Conservation (phyloP, 30 jellyfish, hydroid and myxozoan species). For the Catostylus mosaicus region DNA sequence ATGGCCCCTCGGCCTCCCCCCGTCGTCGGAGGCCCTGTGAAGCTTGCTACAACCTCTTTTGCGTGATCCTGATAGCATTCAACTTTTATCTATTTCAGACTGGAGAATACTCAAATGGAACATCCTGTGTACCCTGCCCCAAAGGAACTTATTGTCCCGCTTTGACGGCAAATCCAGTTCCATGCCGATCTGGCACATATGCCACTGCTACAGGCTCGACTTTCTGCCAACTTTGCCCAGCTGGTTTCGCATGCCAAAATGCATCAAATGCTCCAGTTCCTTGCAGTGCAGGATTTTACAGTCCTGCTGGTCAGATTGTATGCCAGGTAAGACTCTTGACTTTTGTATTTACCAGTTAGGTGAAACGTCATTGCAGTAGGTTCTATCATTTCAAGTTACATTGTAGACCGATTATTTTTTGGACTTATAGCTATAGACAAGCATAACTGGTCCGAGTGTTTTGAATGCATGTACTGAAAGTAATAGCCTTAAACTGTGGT, state of each 20-base stretch:
- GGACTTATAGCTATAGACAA: too few species aligned
- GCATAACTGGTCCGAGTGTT: too few species aligned
- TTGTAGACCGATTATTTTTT: too few species aligned
- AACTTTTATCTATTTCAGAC: slow-evolving; percentile 64
- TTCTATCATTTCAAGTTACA: too few species aligned
- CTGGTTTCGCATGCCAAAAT: slow-evolving; percentile 84
- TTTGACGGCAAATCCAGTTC: slow-evolving; percentile 66
- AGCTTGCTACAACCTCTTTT: too few species aligned
- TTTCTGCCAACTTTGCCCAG: slow-evolving; percentile 82
- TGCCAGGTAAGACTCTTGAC: slow-evolving; percentile 76
- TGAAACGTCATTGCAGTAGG: too few species aligned
- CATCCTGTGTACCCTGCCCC: slow-evolving; percentile 74
- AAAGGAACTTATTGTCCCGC: slow-evolving; percentile 91
- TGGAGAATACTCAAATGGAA: slow-evolving; percentile 85
- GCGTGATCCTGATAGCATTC: too few species aligned
- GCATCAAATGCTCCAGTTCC: slow-evolving; percentile 73
- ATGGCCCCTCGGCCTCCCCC: too few species aligned
- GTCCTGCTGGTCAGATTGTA: slow-evolving; percentile 83
- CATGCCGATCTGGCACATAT: slow-evolving; percentile 88
- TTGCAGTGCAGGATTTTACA: slow-evolving; percentile 78
- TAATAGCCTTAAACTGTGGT: too few species aligned
- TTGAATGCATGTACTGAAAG: too few species aligned
- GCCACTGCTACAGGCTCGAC: slow-evolving; percentile 60
- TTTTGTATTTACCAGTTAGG: too few species aligned
- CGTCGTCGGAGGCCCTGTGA: too few species aligned